Percentiles rank a stretch among this genome's conserved stretches.
phyloP scores from a whole-genome alignment of 2,888 invertebrate genomes.

The Pandemis corylana region DNA sequence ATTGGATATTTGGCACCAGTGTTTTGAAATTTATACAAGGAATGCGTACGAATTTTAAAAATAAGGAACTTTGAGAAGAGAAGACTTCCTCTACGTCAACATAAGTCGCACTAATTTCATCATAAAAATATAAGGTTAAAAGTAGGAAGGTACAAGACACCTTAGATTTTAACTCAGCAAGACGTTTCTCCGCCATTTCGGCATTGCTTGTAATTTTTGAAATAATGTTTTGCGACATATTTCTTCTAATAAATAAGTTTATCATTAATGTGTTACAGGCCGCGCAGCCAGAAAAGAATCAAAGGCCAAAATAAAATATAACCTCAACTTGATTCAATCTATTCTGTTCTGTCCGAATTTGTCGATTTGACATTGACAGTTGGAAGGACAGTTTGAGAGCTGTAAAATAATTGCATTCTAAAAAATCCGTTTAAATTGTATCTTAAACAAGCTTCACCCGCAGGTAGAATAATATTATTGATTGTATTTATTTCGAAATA shows the following conservation, averaged over 20 bases:
- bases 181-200: slow-evolving; percentile 72
- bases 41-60: too few species aligned
- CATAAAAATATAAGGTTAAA: not conserved
- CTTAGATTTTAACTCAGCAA: slow-evolving; percentile 69
- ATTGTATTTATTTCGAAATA: too few species aligned
- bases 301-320: not conserved
- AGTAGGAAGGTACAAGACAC: slow-evolving; percentile 49
- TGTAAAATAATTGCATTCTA: too few species aligned
- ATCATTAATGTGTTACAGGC: slow-evolving; percentile 47
- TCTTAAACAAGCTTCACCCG: too few species aligned
- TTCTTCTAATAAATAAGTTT: slow-evolving; percentile 54
- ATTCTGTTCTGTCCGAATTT: not conserved
- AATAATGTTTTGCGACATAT: slow-evolving; percentile 63
- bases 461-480: too few species aligned
- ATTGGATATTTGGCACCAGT: too few species aligned
- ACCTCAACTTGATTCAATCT: not conserved
- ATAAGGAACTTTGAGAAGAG: not conserved
- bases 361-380: not conserved
- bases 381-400: not conserved
- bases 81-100: too few species aligned
- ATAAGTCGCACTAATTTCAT: too few species aligned
- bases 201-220: slow-evolving; percentile 66
- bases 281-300: not conserved
- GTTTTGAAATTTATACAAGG: too few species aligned
- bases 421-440: too few species aligned